Percentiles rank a stretch among this genome's conserved stretches.
These are phyloP conservation scores for Athene cunicularia DNA, from an alignment of 2,113 vertebrate species.

Conservation along the genomic window DNA sequence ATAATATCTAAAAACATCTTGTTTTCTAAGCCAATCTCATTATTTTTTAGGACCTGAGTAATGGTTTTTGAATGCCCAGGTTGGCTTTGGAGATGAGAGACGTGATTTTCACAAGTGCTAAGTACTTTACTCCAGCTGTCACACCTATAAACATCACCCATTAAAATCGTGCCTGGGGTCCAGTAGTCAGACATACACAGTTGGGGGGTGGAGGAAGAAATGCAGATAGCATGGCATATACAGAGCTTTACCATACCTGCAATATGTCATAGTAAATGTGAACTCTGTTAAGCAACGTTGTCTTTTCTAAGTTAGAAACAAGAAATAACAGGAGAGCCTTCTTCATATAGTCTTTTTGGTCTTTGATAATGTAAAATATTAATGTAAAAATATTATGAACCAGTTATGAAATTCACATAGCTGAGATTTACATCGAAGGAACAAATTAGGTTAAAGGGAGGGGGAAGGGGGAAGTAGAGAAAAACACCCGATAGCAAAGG, in stretches of 20 bases:
- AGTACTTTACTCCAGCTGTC: conserved; percentile 48
- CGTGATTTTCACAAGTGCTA: neutral
- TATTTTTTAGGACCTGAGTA: conserved; percentile 35
- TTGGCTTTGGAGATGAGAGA: conserved; percentile 13
- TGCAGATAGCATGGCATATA: neutral
- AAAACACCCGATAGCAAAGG: neutral
- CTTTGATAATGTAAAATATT: neutral
- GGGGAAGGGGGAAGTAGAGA: neutral
- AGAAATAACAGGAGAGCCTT: neutral
- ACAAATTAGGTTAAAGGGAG: conserved; percentile 1
- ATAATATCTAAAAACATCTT: neutral
- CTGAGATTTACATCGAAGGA: conserved; percentile 7
- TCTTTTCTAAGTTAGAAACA: neutral
- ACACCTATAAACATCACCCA: conserved; percentile 35
- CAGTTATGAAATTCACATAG: neutral
- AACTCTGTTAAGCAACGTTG: neutral
- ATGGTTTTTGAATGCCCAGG: conserved; percentile 28
- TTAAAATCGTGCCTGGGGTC: conserved; percentile 7
- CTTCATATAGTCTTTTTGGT: neutral
- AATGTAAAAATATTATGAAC: neutral
- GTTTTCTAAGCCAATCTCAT: conserved; percentile 25
- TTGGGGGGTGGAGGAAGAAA: neutral
- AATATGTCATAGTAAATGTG: accelerated
- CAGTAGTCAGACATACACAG: neutral
- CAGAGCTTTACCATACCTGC: neutral